phyloP scores from a whole-genome alignment of 2,797 vertebrate genomes.

The Rhincodon typus region DNA sequence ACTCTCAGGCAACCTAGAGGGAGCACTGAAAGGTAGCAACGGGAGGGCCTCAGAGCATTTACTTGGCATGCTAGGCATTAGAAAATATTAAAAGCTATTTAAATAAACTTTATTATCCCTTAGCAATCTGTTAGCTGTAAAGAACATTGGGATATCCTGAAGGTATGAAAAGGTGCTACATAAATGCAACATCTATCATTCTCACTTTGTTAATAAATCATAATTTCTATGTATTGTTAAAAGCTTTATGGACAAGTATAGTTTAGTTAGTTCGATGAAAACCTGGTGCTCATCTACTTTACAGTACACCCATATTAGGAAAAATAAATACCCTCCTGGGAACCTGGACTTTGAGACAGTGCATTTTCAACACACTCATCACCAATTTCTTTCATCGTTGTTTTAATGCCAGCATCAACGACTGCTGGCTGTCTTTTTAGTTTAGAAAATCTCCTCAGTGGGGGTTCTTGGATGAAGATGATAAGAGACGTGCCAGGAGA shows the following conservation, averaged over 20 bases:
- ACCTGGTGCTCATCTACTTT: background rate
- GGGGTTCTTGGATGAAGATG: slow-evolving; percentile 48
- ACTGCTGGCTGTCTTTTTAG: slow-evolving; percentile 50
- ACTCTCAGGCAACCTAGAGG: too few relatives aligned
- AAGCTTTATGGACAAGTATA: background rate
- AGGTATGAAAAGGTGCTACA: background rate
- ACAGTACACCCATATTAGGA: background rate
- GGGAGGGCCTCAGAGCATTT: background rate
- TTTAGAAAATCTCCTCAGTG: slow-evolving; percentile 63
- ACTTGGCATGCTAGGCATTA: background rate
- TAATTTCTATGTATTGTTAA: background rate
- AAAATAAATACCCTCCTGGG: slow-evolving; percentile 51
- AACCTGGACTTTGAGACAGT: slow-evolving; percentile 42
- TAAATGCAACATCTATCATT: background rate
- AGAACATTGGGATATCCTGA: background rate
- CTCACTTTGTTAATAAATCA: background rate
- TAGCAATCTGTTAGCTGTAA: background rate
- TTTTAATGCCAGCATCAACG: slow-evolving; percentile 43
- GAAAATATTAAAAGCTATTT: background rate
- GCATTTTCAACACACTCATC: slow-evolving; percentile 48
- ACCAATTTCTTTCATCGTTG: slow-evolving; percentile 29
- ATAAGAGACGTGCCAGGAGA: slow-evolving; percentile 42
- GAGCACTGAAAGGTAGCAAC: background rate
- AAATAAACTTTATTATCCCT: background rate
- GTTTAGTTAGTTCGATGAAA: background rate